Evolutionary conservation across 2,113 vertebrate genomes (phyloP).

Genomic region (Anser brachyrhynchus): DNA sequence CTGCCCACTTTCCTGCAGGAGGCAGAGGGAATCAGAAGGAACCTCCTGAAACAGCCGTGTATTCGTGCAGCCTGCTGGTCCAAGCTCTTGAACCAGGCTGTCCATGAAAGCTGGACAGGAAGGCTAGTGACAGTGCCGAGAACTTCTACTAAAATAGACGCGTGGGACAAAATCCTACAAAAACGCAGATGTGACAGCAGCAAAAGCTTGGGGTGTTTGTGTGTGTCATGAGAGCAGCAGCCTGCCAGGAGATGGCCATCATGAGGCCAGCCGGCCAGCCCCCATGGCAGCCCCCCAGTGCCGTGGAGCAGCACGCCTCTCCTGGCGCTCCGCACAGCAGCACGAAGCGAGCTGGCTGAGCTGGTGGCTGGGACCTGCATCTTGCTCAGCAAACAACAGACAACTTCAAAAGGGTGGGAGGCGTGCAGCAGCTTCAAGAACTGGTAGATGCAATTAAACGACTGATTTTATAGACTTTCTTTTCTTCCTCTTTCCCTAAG

Average conservation of each 20-base stretch:
- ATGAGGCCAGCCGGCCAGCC: accelerated
- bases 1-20: background rate
- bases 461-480: background rate
- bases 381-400: background rate
- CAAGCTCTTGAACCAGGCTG: background rate
- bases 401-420: background rate
- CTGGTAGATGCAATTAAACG: background rate
- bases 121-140: background rate
- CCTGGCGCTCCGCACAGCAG: accelerated
- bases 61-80: background rate
- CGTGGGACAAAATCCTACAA: background rate
- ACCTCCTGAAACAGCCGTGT: background rate
- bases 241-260: background rate
- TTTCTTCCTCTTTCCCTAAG: background rate
- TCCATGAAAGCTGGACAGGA: background rate
- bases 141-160: background rate
- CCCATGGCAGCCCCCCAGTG: background rate
- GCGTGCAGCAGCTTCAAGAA: background rate
- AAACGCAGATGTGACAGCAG: background rate
- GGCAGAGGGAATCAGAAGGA: background rate
- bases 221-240: background rate
- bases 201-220: background rate
- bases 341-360: background rate
- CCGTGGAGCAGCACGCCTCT: accelerated
- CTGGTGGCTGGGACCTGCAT: background rate